Conservation (phyloP, 2,113 vertebrate species). For the Collichthys lucidus region DNA sequence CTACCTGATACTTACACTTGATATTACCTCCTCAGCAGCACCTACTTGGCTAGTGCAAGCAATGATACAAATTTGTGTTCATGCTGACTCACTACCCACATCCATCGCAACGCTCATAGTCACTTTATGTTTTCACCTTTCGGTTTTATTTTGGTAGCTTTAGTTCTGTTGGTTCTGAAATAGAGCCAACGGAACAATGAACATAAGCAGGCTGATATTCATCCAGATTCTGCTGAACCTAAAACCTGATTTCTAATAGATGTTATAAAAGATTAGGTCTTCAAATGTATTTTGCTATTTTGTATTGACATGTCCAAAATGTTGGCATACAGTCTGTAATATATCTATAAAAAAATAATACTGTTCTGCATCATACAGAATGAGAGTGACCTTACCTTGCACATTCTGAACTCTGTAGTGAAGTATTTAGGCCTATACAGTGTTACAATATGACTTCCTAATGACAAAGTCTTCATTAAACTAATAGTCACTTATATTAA, state of each 20-base stretch:
- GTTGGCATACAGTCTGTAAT: neutral
- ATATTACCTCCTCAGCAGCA: neutral
- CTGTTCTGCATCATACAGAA: neutral
- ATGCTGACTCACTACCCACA: no score
- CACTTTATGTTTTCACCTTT: neutral
- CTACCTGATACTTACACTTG: neutral
- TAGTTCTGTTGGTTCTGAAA: neutral
- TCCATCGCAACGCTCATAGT: neutral
- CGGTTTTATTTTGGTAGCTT: neutral
- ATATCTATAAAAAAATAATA: neutral
- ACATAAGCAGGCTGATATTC: neutral
- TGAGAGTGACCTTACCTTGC: neutral
- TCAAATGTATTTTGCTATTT: no score
- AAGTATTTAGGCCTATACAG: neutral
- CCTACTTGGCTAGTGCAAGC: no score
- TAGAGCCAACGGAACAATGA: neutral
- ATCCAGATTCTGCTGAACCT: neutral
- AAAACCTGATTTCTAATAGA: no score
- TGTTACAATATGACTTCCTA: constrained; percentile 23
- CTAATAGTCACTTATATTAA: constrained; percentile 52
- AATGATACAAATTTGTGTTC: no score
- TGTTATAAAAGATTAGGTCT: neutral
- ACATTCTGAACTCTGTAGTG: neutral
- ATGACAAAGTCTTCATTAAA: constrained; percentile 56
- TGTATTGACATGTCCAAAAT: neutral